phyloP scores from a whole-genome alignment of 2,113 vertebrate species.

The Triplophysa tibetana region DNA sequence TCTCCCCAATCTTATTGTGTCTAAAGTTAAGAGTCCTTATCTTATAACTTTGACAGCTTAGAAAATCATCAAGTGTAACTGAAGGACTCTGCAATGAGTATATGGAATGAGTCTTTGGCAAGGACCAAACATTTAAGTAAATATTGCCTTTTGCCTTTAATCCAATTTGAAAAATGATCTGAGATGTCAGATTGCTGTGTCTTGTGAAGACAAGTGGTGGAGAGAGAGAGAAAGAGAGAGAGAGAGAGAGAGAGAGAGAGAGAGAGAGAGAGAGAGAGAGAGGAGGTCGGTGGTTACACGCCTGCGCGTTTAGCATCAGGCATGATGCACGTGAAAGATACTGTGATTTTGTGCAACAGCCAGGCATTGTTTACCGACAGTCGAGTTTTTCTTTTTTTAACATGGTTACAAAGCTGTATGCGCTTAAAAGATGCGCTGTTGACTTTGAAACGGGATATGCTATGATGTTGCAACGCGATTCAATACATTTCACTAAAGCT shows the following conservation, averaged over 20 bases:
- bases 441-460: slow-evolving; percentile 30
- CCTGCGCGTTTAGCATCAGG: not conserved
- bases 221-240: not conserved
- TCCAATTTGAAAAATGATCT: not conserved
- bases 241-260: not conserved
- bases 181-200: not conserved
- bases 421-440: slow-evolving; percentile 12
- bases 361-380: not conserved
- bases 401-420: not conserved
- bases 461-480: slow-evolving; percentile 9
- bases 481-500: slow-evolving; percentile 15
- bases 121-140: not conserved
- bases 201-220: not conserved
- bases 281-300: not conserved
- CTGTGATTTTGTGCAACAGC: not conserved
- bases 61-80: not conserved
- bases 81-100: not conserved
- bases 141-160: not conserved
- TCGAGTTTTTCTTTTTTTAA: not conserved
- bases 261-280: not conserved
- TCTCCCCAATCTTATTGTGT: too few species aligned
- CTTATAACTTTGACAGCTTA: not conserved
- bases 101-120: not conserved
- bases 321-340: not conserved
- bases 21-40: too few species aligned